Evolutionary conservation across 2,113 vertebrate genomes (phyloP).

Genomic region (Plectropomus leopardus): DNA sequence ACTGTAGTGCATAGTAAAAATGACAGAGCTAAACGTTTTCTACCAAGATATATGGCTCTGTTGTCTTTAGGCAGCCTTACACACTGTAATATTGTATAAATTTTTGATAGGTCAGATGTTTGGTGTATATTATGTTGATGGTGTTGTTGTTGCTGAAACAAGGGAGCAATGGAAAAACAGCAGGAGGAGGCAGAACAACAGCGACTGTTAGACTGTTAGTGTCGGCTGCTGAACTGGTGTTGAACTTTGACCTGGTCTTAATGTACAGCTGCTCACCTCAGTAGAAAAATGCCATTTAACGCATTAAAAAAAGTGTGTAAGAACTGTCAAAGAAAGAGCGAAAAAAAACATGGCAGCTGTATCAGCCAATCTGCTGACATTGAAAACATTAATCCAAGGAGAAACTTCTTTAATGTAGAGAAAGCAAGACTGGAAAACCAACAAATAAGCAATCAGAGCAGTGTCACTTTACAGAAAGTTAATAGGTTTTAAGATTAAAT

Average conservation of each 20-base stretch:
- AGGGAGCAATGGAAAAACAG: conserved; percentile 34
- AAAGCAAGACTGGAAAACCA: no score
- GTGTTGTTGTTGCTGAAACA: conserved; percentile 53
- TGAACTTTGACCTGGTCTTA: conserved; percentile 54
- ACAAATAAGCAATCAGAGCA: no score
- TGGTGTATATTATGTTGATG: conserved; percentile 62
- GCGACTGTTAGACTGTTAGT: conserved; percentile 30
- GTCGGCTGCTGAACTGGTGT: conserved; percentile 2
- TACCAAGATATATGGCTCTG: conserved; percentile 52
- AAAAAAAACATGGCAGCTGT: background rate
- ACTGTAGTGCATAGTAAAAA: conserved; percentile 58
- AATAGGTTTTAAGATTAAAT: conserved; percentile 15
- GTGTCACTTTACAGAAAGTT: background rate
- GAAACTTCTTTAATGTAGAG: no score
- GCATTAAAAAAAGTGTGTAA: conserved; percentile 3
- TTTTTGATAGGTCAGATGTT: conserved; percentile 77
- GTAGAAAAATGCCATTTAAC: background rate
- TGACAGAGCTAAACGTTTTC: conserved; percentile 56
- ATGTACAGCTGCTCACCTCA: conserved; percentile 12
- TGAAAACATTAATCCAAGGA: background rate
- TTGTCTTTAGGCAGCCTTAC: conserved; percentile 54
- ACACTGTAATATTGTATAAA: conserved; percentile 66
- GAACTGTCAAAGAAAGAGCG: background rate
- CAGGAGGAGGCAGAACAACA: conserved; percentile 2
- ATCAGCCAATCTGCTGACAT: conserved; percentile 7